Conservation (phyloP, 2,888 invertebrate species). For the Sthenelais limicola region DNA sequence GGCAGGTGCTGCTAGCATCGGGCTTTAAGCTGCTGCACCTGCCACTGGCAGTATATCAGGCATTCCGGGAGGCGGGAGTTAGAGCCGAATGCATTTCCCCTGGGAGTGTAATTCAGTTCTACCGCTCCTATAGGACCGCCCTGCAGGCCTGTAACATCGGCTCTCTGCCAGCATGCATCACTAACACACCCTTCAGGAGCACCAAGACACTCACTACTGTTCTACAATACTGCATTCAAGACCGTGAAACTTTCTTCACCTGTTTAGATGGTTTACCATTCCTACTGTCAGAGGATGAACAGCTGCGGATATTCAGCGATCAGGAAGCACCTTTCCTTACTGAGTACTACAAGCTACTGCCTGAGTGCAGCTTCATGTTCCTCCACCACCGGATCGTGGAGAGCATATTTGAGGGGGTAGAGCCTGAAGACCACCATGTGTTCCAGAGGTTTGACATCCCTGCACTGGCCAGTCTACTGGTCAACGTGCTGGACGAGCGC, state of each 20-base stretch:
- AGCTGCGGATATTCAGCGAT: conserved; percentile 49
- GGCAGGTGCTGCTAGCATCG: conserved; percentile 47
- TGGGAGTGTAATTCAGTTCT: conserved; percentile 50
- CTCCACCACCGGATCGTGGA: conserved; percentile 50
- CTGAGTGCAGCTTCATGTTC: conserved; percentile 51
- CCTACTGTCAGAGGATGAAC: conserved; percentile 52
- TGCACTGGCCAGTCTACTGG: conserved; percentile 49
- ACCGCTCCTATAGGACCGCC: conserved; percentile 40
- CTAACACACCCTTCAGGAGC: conserved; percentile 48
- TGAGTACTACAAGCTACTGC: conserved; percentile 49
- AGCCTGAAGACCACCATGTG: conserved; percentile 46
- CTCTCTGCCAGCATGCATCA: conserved; percentile 47
- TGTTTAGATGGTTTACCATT: conserved; percentile 52
- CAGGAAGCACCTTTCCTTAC: conserved; percentile 52
- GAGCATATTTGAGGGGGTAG: conserved; percentile 49
- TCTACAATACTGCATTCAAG: conserved; percentile 51
- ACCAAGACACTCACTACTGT: conserved; percentile 47
- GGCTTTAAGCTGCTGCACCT: conserved; percentile 54
- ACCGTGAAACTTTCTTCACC: conserved; percentile 47
- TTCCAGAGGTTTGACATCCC: conserved; percentile 51
- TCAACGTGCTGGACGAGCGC: conserved; percentile 45
- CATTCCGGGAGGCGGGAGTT: conserved; percentile 49
- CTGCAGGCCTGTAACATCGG: conserved; percentile 44
- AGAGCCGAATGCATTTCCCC: conserved; percentile 51
- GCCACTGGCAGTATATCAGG: conserved; percentile 49